Percentiles rank a stretch among this genome's conserved stretches.
Conservation (phyloP, 2,113 vertebrate genomes). For the Sander lucioperca region DNA sequence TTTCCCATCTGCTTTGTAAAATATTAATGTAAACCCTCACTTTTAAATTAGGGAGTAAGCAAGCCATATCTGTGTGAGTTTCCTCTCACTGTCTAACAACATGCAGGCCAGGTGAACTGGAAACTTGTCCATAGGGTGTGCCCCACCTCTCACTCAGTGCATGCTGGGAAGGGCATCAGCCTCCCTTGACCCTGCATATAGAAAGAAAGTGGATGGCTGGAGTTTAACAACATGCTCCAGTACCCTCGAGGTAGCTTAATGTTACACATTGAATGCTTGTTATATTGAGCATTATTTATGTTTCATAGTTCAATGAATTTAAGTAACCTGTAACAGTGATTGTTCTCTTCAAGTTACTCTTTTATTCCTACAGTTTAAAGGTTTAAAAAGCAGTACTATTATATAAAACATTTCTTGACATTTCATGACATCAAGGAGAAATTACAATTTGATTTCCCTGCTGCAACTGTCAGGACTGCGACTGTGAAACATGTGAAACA, state of each 20-base stretch:
- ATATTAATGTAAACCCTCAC: too few species aligned
- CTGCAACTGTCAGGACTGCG: not conserved
- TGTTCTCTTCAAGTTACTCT: not conserved
- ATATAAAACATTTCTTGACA: not conserved
- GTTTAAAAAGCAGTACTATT: not conserved
- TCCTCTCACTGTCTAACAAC: too few species aligned
- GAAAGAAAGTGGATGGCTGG: not conserved
- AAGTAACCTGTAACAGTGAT: not conserved
- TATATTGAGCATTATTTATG: conserved; percentile 14
- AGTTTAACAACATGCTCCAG: not conserved
- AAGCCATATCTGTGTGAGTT: too few species aligned
- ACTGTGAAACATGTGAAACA: not conserved
- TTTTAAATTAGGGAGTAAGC: too few species aligned
- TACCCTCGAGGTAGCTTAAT: not conserved
- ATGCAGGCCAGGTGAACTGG: not conserved
- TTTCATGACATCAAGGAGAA: not conserved
- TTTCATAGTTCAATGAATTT: not conserved
- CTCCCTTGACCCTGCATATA: not conserved
- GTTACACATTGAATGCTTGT: not conserved
- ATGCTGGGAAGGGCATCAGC: conserved; percentile 24
- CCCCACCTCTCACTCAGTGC: not conserved
- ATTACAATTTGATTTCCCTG: not conserved
- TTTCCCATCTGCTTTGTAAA: too few species aligned
- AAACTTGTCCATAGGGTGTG: not conserved
- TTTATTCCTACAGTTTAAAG: not conserved